Conservation (phyloP, 2,888 invertebrate species). For the Drosophila tanythrix region DNA sequence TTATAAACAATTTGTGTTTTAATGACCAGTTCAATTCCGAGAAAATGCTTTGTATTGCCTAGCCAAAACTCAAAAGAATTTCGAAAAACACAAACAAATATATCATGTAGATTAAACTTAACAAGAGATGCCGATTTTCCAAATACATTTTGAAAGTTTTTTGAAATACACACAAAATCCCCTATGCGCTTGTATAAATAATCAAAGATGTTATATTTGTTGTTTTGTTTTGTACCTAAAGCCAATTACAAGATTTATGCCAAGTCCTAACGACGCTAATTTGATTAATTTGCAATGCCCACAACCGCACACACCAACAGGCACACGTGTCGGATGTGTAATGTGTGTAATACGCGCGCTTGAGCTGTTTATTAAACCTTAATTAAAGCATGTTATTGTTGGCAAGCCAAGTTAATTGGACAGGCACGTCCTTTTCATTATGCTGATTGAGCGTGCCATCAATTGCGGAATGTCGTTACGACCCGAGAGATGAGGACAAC, state of each 20-base stretch:
- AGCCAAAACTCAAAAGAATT: not conserved
- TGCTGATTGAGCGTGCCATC: conserved; percentile 57
- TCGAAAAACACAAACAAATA: not conserved
- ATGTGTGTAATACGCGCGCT: conserved; percentile 39
- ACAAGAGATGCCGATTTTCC: not conserved
- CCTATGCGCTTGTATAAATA: not conserved
- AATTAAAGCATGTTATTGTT: conserved; percentile 74
- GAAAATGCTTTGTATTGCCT: conserved; percentile 7
- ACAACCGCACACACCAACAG: conserved; percentile 5
- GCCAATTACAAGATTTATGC: conserved; percentile 51
- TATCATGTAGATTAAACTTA: not conserved
- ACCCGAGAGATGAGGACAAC: conserved; percentile 2
- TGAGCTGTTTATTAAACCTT: conserved; percentile 74
- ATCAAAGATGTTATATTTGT: conserved; percentile 25
- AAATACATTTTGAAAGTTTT: not conserved
- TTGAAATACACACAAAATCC: not conserved
- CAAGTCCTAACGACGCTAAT: conserved; percentile 69
- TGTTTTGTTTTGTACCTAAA: conserved; percentile 59
- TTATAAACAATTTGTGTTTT: conserved; percentile 26
- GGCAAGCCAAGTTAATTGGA: conserved; percentile 64
- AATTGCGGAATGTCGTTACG: conserved; percentile 6
- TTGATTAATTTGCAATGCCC: conserved; percentile 68
- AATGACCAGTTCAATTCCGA: conserved; percentile 16
- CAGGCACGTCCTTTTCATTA: conserved; percentile 66
- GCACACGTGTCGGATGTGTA: conserved; percentile 65